These are phyloP conservation scores for Platysternon megacephalum DNA, from an alignment of 2,113 vertebrate genomes.

Conservation along the genomic window DNA sequence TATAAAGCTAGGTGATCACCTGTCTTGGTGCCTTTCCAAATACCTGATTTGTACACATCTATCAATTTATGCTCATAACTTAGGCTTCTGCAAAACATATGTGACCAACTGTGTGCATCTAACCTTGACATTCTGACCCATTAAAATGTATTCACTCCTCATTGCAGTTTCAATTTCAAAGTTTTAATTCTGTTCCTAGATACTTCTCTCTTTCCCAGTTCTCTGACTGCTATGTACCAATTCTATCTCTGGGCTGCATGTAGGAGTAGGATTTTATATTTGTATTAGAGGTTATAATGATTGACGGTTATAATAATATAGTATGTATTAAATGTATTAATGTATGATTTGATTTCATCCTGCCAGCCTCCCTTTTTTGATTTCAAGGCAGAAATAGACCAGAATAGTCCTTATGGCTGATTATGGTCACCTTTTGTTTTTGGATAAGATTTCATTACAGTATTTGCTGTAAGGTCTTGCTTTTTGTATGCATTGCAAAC, in stretches of 20 bases:
- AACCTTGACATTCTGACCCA: background rate
- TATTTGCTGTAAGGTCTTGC: too few relatives aligned
- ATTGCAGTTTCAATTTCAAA: background rate
- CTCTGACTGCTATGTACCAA: background rate
- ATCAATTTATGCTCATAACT: background rate
- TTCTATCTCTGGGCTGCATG: background rate
- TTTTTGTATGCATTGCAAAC: too few relatives aligned
- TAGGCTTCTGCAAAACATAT: background rate
- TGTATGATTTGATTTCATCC: too few relatives aligned
- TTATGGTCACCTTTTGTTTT: too few relatives aligned
- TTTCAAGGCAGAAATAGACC: too few relatives aligned
- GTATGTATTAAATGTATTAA: too few relatives aligned
- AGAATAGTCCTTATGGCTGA: too few relatives aligned
- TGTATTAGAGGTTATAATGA: too few relatives aligned
- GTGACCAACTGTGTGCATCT: background rate
- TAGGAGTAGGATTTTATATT: too few relatives aligned
- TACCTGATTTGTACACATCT: fast-evolving
- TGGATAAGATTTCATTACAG: too few relatives aligned
- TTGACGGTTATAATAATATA: too few relatives aligned
- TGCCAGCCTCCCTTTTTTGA: too few relatives aligned
- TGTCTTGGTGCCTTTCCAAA: background rate
- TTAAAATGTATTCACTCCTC: background rate
- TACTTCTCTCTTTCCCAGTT: background rate
- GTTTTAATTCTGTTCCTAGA: background rate
- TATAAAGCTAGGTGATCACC: background rate